Evolutionary conservation across 2,797 vertebrate species (phyloP).

Genomic region (Muscicapa striata): DNA sequence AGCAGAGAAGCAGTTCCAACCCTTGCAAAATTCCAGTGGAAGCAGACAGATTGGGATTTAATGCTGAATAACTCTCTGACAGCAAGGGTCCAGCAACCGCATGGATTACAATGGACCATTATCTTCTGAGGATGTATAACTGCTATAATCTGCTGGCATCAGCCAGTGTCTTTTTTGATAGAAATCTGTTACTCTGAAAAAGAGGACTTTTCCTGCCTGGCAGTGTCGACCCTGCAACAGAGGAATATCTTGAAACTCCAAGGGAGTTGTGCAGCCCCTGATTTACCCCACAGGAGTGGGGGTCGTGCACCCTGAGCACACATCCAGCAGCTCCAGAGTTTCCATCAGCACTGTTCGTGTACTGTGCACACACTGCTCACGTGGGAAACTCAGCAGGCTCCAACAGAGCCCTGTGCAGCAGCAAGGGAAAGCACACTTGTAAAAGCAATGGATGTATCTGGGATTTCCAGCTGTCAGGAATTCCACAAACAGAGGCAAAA

Average conservation of each 20-base stretch:
- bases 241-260: accelerated
- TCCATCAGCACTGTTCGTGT: background rate
- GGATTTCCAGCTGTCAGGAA: background rate
- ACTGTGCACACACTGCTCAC: background rate
- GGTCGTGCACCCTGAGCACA: background rate
- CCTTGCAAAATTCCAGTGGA: background rate
- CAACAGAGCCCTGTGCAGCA: background rate
- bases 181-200: background rate
- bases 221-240: background rate
- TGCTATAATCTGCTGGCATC: background rate
- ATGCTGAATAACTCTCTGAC: background rate
- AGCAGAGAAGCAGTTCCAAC: background rate
- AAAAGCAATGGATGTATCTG: background rate
- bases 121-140: background rate
- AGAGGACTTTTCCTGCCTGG: background rate
- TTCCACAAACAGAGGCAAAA: background rate
- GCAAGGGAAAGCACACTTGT: accelerated
- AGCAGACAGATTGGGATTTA: background rate
- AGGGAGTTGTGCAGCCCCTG: background rate
- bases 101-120: background rate
- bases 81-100: background rate
- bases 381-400: accelerated
- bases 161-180: background rate
- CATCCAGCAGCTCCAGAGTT: background rate
- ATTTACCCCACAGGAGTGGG: background rate